Evolutionary conservation across 2,797 vertebrate genomes (phyloP), one percentile per base, ranked within the genome.

Genomic region (Chloroceryle inda): DNA sequence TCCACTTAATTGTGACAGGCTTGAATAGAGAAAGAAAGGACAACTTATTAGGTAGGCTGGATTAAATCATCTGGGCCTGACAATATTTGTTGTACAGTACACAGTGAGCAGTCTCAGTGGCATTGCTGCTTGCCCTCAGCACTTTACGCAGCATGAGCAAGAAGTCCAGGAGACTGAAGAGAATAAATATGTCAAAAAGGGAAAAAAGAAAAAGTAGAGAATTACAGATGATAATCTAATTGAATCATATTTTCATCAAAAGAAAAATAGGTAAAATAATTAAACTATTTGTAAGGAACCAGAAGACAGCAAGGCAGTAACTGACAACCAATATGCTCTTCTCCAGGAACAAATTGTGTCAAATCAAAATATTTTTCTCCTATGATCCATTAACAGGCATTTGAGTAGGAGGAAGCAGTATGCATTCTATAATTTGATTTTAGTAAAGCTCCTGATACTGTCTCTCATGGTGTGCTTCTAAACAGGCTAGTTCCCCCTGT

Each of bases 81-180:
- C 10, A 45, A n/a, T 4, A 8, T 50, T 9, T 61, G 27, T 35
- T 53, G 16, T 38, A 11, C 89, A 38, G 63, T 20, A 49, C 5
- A 8, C 3, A 2, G 49, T 20, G 27, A 72, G 33, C 56, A 42
- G 10, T 56, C 18, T 87, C 22, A 64, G 29, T 61, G 20, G 23
- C 29, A 37, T 19, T 13, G 40, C 27, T 33, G 4, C 27, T 72
- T 58, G n/a, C 19, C 26, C 37, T 80, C 47, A 55, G 15, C 52
- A 31, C 6, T 71, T 62, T 9, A 21, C 0, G 64, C 42, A 52
- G 75, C n/a, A 13, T 0, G 0, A 2, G 5, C 3, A 1, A 82
- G 31, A 85, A 83, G 26, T 44, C 9, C 11, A 47, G 52, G 26
- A 88, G 40, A 19, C 23, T 24, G 37, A 76, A 80, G 21, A 76